These are phyloP conservation scores for Notothenia coriiceps DNA, from an alignment of 2,113 vertebrate species.

Conservation along the genomic window DNA sequence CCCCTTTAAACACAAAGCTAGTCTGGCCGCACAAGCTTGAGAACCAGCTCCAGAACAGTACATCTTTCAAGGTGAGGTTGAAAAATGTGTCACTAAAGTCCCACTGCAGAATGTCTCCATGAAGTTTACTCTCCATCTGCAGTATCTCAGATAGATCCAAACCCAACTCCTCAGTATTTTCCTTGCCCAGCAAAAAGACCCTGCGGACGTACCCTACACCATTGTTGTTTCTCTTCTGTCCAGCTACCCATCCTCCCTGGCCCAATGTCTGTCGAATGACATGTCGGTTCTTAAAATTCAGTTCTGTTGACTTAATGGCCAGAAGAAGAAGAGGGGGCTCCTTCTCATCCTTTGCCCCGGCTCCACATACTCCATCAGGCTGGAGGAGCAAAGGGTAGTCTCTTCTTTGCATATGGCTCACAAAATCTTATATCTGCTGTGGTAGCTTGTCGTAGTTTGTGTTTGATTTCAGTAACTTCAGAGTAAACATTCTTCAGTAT, in stretches of 20 bases:
- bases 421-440: slow-evolving; percentile 64
- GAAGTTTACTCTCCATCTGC: slow-evolving; percentile 55
- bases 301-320: slow-evolving; percentile 79
- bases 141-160: slow-evolving; percentile 34
- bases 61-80: slow-evolving; percentile 85
- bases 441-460: slow-evolving; percentile 46
- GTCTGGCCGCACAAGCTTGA: slow-evolving; percentile 49
- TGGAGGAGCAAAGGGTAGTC: slow-evolving; percentile 71
- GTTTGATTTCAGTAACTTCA: neutral
- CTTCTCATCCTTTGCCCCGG: slow-evolving; percentile 16
- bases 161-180: neutral
- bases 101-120: slow-evolving; percentile 84
- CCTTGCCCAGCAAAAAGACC: slow-evolving; percentile 81
- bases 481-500: slow-evolving; percentile 17
- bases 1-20: slow-evolving; percentile 83
- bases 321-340: slow-evolving; percentile 74
- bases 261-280: slow-evolving; percentile 84
- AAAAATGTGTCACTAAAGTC: slow-evolving; percentile 85
- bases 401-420: slow-evolving; percentile 74
- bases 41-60: slow-evolving; percentile 86
- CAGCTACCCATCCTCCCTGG: slow-evolving; percentile 56
- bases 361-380: slow-evolving; percentile 65
- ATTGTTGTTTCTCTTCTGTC: slow-evolving; percentile 12
- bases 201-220: slow-evolving; percentile 69
- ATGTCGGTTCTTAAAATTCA: slow-evolving; percentile 76